Evolutionary conservation across 2,797 vertebrate species (phyloP), one percentile per base, ranked within the genome.

Genomic region (Rachycentron canadum): DNA sequence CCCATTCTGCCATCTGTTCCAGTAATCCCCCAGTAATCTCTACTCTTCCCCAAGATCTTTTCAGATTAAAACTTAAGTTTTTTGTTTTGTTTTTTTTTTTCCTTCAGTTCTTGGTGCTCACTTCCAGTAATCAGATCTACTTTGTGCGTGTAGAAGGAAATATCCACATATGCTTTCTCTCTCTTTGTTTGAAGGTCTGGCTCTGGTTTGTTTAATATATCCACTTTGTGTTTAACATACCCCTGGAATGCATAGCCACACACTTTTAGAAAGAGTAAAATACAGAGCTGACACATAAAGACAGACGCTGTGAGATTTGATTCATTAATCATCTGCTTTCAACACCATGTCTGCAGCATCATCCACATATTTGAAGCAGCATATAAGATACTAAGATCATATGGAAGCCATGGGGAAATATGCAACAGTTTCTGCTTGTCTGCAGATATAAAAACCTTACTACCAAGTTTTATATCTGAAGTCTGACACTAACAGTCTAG

Each of bases 1-100:
- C 36, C 8, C 13, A 7, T 21, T 62, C 47, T 71, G 23, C 41
- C 59, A 60, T 4, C 52, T 63, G 38, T 34, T 62, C 19, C 38
- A 36, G 23, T 81, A 74, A 87, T 69, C 82, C 70, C 16, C 6
- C 2, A 34, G 25, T 61, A 78, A 86, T 76, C 52, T 81, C 12
- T 41, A 55, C 49, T 84, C 52, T 72, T 43, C 64, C 52, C 26
- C 25, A 45, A 45, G n/a, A 76, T 64, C 17, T 83, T 87, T 82
- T 63, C 60, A 64, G 72, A 81, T 86, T 79, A 66, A 50, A 78
- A 66, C 5, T 30, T 38, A 14, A 34, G 6, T n/a, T 28, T 12
- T n/a, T 63, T n/a, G n/a, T n/a, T n/a, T n/a, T n/a, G n/a, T n/a
- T n/a, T n/a, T n/a, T n/a, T n/a, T n/a, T n/a, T n/a, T n/a, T n/a